Base-by-base conservation (phyloP, 1,140 invertebrate species). In the Cyrtorhinus lividipennis region DNA sequence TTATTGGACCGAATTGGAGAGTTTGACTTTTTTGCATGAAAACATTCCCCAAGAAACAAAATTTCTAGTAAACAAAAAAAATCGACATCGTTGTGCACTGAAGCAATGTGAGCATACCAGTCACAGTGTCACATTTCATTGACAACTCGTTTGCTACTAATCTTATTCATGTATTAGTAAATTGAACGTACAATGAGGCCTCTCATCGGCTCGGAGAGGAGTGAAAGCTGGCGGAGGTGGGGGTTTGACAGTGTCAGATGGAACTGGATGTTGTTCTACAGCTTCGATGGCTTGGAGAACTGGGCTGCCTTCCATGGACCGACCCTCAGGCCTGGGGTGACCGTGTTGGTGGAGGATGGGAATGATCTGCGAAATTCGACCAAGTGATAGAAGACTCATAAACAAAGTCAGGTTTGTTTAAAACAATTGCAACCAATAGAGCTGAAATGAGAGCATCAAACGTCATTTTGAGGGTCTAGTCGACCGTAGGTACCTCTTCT, bases 161-260 rank as follows among this genome's bases (percentile, higher is more conserved):
- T n/a, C n/a, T n/a, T n/a, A n/a, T n/a, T n/a, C n/a, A n/a, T n/a
- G n/a, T n/a, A n/a, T n/a, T n/a, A n/a, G n/a, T n/a, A n/a, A n/a
- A n/a, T n/a, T n/a, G n/a, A 38, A 70, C 69, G 67, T 61, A 71
- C 70, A 71, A 61, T 71, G 70, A 27, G 70, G 70, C 38, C 70
- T 64, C 12, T 59, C 46, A 10, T 20, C 44, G 61, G 26, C 56
- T 23, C 23, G 25, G 57, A 38, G 45, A 26, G 56, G 63, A 59
- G 5, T 65, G 65, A 59, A 69, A 66, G n/a, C 26, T 15, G 68
- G 66, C 0, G 63, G 65, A 18, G 66, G 66, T 45, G 68, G 68
- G 3, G 68, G 68, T 12, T 65, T 64, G 12, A 69, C 65, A 12
- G 63, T 68, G 44, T 69, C 68, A 13, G 64, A 53, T 1, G 67